These are phyloP conservation scores for Stichopus horrens DNA, from an alignment of 53 echinoderm and acorn worm genomes.

Conservation along the genomic window DNA sequence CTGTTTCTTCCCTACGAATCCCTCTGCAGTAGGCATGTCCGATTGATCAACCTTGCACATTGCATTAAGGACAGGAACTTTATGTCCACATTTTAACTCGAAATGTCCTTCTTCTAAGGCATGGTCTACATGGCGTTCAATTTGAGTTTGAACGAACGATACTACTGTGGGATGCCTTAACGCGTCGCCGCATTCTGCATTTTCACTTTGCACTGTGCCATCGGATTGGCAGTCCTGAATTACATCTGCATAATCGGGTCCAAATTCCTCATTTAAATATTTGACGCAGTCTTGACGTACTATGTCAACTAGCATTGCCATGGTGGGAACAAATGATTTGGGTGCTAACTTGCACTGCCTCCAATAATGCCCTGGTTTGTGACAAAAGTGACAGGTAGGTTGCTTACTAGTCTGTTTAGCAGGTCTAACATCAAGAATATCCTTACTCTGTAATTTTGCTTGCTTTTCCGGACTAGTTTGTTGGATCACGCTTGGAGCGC, in stretches of 20 bases:
- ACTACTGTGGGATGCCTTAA: not conserved
- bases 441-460: too few species aligned
- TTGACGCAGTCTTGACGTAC: not conserved
- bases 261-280: not conserved
- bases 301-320: conserved; percentile 27
- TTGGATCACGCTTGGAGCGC: too few species aligned
- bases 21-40: conserved; percentile 46
- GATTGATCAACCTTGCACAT: conserved; percentile 3
- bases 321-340: conserved; percentile 8
- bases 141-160: not conserved
- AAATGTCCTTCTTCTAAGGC: conserved; percentile 25
- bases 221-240: not conserved
- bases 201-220: too few species aligned
- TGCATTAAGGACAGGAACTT: conserved; percentile 44
- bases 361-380: conserved; percentile 14
- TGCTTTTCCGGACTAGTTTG: too few species aligned
- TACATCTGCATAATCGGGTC: not conserved
- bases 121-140: not conserved
- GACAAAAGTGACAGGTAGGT: conserved; percentile 1
- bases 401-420: too few species aligned
- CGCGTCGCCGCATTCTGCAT: too few species aligned
- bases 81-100: conserved; percentile 38
- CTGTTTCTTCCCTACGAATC: conserved; percentile 20
- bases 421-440: too few species aligned
- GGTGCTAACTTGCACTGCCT: conserved; percentile 3